phyloP scores from a whole-genome alignment of 2,113 vertebrate species.

The Alosa alosa region DNA sequence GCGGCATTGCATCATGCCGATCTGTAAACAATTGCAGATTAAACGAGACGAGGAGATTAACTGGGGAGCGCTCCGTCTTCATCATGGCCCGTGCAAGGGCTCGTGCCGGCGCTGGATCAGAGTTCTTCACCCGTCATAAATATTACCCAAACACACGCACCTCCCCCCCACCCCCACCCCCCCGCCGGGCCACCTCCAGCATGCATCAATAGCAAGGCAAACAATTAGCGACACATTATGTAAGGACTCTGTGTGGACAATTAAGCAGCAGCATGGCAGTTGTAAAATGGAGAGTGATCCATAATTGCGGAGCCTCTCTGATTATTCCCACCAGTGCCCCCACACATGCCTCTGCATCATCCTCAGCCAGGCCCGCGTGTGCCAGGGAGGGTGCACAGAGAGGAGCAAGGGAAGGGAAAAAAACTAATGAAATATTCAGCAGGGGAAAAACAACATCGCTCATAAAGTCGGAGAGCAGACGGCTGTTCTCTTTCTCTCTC shows the following conservation, averaged over 20 bases:
- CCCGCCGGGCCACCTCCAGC: neutral
- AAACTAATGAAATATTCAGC: slow-evolving; percentile 42
- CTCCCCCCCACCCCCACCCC: neutral
- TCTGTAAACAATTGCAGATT: neutral
- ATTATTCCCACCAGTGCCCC: slow-evolving; percentile 16
- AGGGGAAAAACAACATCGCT: slow-evolving; percentile 37
- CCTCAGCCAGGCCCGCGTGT: neutral
- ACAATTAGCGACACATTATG: slow-evolving; percentile 37
- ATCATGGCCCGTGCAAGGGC: neutral
- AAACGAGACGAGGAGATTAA: neutral
- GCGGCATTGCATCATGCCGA: neutral
- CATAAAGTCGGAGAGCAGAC: slow-evolving; percentile 21
- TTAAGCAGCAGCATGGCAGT: slow-evolving; percentile 27
- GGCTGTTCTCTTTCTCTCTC: slow-evolving; percentile 19
- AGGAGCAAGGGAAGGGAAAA: neutral
- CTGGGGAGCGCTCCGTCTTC: neutral
- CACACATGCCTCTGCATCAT: slow-evolving; percentile 9
- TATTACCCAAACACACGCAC: neutral
- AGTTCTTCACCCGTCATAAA: neutral
- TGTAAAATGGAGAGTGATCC: slow-evolving; percentile 33
- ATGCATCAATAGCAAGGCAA: slow-evolving; percentile 27
- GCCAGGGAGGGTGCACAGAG: neutral
- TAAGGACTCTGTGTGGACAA: slow-evolving; percentile 26
- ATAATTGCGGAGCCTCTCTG: slow-evolving; percentile 35
- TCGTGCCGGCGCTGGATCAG: neutral